phyloP scores from a whole-genome alignment of 2,888 invertebrate species.

The Phytoseiulus persimilis region DNA sequence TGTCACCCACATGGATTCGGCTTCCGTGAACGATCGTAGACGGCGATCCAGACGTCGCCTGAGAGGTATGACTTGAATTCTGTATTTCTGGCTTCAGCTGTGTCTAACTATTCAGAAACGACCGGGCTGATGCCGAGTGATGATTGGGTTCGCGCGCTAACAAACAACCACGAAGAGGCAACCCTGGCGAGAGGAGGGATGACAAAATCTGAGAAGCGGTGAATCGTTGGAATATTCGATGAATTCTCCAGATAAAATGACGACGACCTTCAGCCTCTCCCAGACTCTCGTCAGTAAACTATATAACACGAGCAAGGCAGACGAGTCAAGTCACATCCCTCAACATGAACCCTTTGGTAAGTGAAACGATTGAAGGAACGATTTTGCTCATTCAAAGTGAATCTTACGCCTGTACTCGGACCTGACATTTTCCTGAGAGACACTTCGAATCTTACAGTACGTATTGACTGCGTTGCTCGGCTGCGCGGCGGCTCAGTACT shows the following conservation, averaged over 20 bases:
- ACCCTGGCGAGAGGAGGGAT: not conserved
- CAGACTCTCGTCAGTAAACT: constrained; percentile 9
- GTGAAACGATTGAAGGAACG: not conserved
- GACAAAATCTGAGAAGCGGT: not conserved
- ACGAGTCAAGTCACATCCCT: not conserved
- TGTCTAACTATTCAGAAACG: not conserved
- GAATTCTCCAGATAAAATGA: not conserved
- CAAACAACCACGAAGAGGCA: not conserved
- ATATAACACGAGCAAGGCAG: constrained; percentile 19
- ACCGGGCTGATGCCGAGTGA: not conserved
- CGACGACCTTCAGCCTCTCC: not conserved
- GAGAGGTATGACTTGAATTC: not conserved
- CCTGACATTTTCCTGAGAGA: not conserved
- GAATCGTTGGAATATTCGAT: not conserved
- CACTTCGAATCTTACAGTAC: not conserved
- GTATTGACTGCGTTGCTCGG: constrained; percentile 19
- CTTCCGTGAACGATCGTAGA: too few relatives aligned
- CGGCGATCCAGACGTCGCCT: not conserved
- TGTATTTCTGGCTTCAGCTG: not conserved
- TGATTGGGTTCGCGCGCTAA: not conserved
- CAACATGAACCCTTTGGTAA: constrained; percentile 35
- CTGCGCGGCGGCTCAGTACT: constrained; percentile 10
- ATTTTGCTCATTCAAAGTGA: not conserved
- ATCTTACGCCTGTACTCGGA: too few relatives aligned
- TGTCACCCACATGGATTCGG: too few relatives aligned